Percentiles rank a stretch among this genome's conserved stretches.
These are phyloP conservation scores for Lichenostomus cassidix DNA, from an alignment of 2,113 vertebrate species.

Conservation along the genomic window DNA sequence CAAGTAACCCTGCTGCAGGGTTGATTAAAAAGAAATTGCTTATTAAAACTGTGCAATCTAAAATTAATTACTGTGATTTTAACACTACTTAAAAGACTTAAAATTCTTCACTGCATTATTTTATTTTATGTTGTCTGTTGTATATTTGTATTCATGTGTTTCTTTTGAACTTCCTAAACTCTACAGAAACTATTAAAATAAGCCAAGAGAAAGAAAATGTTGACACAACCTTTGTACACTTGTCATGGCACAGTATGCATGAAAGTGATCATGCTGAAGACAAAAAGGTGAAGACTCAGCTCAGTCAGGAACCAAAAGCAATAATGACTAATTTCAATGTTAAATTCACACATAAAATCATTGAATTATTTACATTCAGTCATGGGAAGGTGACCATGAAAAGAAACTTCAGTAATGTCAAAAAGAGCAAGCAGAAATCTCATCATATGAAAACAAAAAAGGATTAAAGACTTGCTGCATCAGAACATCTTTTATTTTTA, in stretches of 20 bases:
- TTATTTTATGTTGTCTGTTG: neutral
- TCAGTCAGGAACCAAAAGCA: neutral
- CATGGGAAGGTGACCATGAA: neutral
- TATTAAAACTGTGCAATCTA: neutral
- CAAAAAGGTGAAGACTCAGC: neutral
- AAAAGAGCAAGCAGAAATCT: neutral
- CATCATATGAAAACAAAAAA: neutral
- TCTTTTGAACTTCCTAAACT: neutral
- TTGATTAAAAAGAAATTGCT: neutral
- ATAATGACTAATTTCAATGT: neutral
- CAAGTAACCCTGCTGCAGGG: neutral
- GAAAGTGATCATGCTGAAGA: neutral
- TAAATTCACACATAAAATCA: neutral
- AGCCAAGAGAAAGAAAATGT: neutral
- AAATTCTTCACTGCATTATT: neutral
- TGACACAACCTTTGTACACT: neutral
- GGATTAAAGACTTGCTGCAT: neutral
- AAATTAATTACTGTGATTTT: neutral
- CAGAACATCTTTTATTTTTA: neutral
- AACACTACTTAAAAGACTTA: neutral
- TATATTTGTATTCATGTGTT: neutral
- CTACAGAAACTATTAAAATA: neutral
- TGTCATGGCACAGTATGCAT: neutral
- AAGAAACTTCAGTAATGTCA: neutral
- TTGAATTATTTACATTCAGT: neutral